Percentiles rank a stretch among this genome's conserved stretches.
These are phyloP conservation scores for Ectobius pallidus DNA, from an alignment of 2,888 invertebrate species.

Conservation along the genomic window DNA sequence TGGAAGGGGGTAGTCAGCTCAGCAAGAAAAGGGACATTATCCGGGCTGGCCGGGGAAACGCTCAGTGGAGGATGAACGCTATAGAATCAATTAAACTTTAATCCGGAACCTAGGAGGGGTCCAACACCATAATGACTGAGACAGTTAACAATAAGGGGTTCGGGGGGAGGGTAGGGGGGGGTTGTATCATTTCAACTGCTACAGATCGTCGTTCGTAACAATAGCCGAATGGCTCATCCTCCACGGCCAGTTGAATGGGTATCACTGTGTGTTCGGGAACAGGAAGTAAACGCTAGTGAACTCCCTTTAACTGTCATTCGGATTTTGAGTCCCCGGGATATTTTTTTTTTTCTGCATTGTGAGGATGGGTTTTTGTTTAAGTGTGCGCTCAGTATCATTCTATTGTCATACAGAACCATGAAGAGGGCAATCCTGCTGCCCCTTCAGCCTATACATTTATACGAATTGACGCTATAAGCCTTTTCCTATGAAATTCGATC, in stretches of 20 bases:
- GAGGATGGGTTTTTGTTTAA: slow-evolving; percentile 31
- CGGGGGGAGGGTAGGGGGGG: slow-evolving; percentile 7
- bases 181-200: slow-evolving; percentile 4
- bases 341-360: slow-evolving; percentile 32
- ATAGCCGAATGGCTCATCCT: slow-evolving; percentile 36
- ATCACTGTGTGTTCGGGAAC: slow-evolving; percentile 25
- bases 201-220: slow-evolving; percentile 20
- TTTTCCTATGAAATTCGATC: neutral
- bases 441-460: neutral
- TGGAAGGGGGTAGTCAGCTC: neutral
- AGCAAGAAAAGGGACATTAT: slow-evolving; percentile 20
- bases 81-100: slow-evolving; percentile 65
- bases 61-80: slow-evolving; percentile 22
- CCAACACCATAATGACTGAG: slow-evolving; percentile 32
- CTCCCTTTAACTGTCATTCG: slow-evolving; percentile 32
- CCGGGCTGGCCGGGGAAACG: slow-evolving; percentile 13
- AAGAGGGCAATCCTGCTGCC: no score
- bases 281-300: slow-evolving; percentile 35
- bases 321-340: slow-evolving; percentile 26
- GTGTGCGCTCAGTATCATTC: slow-evolving; percentile 5
- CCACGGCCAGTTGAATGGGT: slow-evolving; percentile 35
- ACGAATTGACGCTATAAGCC: neutral
- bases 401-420: slow-evolving; percentile 12
- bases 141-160: slow-evolving; percentile 26
- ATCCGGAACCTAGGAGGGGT: slow-evolving; percentile 58